Evolutionary conservation across 2,797 vertebrate genomes (phyloP).

Genomic region (Coranthus polyacanthus): DNA sequence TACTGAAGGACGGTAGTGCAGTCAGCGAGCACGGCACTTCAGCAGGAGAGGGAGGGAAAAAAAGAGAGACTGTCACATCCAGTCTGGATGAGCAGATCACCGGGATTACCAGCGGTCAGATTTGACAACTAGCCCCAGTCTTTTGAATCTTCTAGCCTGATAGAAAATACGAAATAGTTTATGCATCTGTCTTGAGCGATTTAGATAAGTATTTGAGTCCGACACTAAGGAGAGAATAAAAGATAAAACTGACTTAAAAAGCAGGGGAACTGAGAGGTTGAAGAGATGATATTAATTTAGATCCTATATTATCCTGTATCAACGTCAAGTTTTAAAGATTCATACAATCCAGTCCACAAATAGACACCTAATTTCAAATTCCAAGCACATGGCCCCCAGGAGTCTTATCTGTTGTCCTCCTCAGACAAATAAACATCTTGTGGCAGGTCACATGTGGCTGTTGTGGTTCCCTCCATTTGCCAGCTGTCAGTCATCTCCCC

Average conservation of each 20-base stretch:
- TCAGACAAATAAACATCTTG: neutral
- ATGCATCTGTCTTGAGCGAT: constrained; percentile 10
- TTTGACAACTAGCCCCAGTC: constrained; percentile 24
- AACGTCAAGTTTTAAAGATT: neutral
- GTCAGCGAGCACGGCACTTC: constrained; percentile 21
- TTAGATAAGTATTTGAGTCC: neutral
- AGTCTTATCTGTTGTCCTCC: neutral
- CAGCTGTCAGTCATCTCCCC: constrained; percentile 35
- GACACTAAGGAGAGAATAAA: constrained; percentile 5
- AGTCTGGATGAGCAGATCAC: constrained; percentile 49
- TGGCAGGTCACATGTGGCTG: constrained; percentile 31
- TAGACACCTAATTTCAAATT: neutral
- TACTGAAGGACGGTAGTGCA: constrained; percentile 36
- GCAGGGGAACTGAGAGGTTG: neutral
- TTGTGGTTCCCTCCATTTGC: constrained; percentile 10
- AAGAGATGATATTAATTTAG: neutral
- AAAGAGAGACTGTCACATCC: constrained; percentile 21
- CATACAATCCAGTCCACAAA: neutral
- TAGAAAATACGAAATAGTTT: constrained; percentile 36
- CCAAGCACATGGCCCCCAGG: neutral
- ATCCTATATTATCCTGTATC: neutral
- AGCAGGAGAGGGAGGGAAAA: neutral
- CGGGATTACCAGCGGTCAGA: constrained; percentile 36
- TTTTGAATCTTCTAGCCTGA: constrained; percentile 41
- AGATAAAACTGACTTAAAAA: constrained; percentile 9